phyloP scores from a whole-genome alignment of 2,113 vertebrate genomes.

The Syrrhaptes paradoxus region DNA sequence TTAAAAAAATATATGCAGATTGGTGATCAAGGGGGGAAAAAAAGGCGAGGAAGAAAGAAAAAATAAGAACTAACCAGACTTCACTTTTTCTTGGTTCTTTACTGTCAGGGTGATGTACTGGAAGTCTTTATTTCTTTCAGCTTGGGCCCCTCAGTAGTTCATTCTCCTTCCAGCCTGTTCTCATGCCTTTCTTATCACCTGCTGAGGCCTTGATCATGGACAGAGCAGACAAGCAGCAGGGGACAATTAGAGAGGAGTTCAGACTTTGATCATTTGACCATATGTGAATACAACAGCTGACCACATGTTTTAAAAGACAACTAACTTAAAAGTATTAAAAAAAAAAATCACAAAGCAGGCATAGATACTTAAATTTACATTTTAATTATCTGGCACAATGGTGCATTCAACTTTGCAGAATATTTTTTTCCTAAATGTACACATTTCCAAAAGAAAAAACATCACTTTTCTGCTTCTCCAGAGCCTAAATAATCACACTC shows the following conservation, averaged over 20 bases:
- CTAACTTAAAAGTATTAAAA: conserved; percentile 85
- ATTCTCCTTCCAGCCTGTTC: conserved; percentile 95
- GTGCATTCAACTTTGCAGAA: conserved; percentile 75
- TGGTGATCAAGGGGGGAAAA: background rate
- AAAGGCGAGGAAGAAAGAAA: conserved; percentile 28
- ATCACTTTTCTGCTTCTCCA: conserved; percentile 35
- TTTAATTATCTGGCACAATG: conserved; percentile 84
- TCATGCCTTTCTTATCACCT: conserved; percentile 98
- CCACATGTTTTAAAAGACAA: conserved; percentile 95
- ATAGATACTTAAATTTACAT: conserved; percentile 88
- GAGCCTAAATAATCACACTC: conserved; percentile 19
- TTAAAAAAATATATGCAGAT: conserved; percentile 71
- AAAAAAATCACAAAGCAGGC: conserved; percentile 79
- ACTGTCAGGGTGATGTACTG: conserved; percentile 98
- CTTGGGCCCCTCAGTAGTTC: conserved; percentile 94
- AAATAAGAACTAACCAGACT: conserved; percentile 89
- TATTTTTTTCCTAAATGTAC: conserved; percentile 63
- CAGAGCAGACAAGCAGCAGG: conserved; percentile 95
- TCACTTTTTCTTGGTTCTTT: conserved; percentile 91
- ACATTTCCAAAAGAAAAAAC: conserved; percentile 54
- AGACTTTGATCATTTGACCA: conserved; percentile 99
- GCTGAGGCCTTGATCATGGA: conserved; percentile 98
- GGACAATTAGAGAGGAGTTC: conserved; percentile 98
- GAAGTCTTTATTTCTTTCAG: conserved; percentile 99
- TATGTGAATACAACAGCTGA: conserved; percentile 98